Percentiles rank a stretch among this genome's conserved stretches.
Conservation (phyloP, 2,113 vertebrate genomes). For the Hystrix brachyura region DNA sequence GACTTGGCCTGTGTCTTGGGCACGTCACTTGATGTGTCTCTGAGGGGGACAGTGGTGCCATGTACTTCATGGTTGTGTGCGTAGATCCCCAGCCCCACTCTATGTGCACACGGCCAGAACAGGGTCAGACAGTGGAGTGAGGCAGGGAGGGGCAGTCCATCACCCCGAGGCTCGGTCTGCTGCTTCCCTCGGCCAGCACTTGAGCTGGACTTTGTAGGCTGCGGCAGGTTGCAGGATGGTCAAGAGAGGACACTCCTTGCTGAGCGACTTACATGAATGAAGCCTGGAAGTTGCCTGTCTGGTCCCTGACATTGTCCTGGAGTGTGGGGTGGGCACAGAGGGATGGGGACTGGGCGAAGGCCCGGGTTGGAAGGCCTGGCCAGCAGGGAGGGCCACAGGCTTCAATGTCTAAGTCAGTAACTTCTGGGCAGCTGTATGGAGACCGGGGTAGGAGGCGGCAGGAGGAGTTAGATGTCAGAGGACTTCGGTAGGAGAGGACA, state of each 20-base stretch:
- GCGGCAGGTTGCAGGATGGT: background rate
- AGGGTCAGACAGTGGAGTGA: background rate
- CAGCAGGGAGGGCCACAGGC: fast-evolving
- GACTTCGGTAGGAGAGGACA: background rate
- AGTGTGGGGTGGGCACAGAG: background rate
- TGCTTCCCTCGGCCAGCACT: background rate
- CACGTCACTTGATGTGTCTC: background rate
- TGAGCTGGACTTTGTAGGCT: background rate
- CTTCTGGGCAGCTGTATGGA: background rate
- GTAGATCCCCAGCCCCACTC: background rate
- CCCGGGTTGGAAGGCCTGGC: background rate
- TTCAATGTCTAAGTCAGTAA: fast-evolving
- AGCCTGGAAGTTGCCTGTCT: background rate
- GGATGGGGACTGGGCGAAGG: background rate
- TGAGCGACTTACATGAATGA: background rate
- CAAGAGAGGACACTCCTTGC: background rate
- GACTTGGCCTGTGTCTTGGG: background rate
- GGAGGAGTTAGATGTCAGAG: background rate
- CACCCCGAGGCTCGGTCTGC: fast-evolving
- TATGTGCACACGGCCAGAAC: background rate
- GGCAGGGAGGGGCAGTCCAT: background rate
- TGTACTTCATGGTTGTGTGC: background rate
- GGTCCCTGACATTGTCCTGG: no score
- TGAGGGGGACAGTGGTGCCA: background rate
- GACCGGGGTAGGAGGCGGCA: background rate